These are phyloP conservation scores for Thrips palmi DNA, from an alignment of 1,140 invertebrate species.

Conservation along the genomic window DNA sequence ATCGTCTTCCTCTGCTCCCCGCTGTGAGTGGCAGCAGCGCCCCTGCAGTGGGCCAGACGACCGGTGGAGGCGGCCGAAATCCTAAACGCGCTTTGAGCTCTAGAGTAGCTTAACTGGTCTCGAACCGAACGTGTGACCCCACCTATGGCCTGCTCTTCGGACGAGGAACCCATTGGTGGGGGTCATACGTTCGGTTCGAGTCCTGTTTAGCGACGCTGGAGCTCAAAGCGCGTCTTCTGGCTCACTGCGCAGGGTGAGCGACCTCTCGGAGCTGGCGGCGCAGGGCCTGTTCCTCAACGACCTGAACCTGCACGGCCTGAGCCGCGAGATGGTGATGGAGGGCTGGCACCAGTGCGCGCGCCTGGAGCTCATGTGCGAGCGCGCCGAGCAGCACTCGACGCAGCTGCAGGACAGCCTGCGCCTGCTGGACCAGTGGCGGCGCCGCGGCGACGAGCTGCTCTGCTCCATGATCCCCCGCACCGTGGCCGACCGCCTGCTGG, in stretches of 20 bases:
- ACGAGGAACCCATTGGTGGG: too few species aligned
- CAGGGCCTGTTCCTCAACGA: conserved; percentile 68
- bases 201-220: too few species aligned
- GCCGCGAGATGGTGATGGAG: conserved; percentile 62
- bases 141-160: too few species aligned
- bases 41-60: too few species aligned
- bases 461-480: conserved; percentile 83
- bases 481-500: conserved; percentile 46
- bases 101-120: too few species aligned
- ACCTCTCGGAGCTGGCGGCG: conserved; percentile 57
- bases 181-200: too few species aligned
- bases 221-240: too few species aligned
- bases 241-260: too few species aligned
- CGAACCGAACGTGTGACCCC: too few species aligned
- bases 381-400: conserved; percentile 50
- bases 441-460: conserved; percentile 65
- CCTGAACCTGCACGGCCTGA: conserved; percentile 68
- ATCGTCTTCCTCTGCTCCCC: conserved; percentile 73
- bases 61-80: too few species aligned
- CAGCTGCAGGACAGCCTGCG: conserved; percentile 51
- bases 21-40: conserved; percentile 38
- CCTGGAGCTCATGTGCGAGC: conserved; percentile 63
- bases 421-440: conserved; percentile 64
- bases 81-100: too few species aligned
- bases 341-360: conserved; percentile 76